phyloP scores from a whole-genome alignment of 2,113 vertebrate species.

The Peromyscus californicus region DNA sequence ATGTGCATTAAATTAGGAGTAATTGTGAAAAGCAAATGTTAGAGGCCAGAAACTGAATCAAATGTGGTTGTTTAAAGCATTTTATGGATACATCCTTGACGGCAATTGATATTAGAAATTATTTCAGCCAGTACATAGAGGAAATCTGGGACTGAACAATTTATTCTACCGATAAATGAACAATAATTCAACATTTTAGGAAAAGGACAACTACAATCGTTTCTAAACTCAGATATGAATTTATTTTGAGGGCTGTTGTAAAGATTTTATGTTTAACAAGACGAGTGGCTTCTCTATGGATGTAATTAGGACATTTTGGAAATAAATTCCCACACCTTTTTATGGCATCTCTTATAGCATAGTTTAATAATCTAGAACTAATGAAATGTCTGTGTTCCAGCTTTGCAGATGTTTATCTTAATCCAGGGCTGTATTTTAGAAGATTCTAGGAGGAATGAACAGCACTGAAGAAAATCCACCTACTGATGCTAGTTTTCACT shows the following conservation, averaged over 20 bases:
- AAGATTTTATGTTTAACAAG: background rate
- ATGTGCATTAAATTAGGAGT: background rate
- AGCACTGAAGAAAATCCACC: background rate
- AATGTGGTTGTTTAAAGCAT: background rate
- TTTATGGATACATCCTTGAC: background rate
- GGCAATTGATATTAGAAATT: background rate
- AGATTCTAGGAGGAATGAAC: background rate
- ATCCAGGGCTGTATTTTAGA: background rate
- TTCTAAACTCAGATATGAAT: background rate
- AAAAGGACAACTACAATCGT: background rate
- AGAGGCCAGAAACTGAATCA: background rate
- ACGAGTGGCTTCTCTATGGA: background rate
- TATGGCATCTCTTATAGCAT: background rate
- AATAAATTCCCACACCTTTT: background rate
- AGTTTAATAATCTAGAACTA: conserved; percentile 17
- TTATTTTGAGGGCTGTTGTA: background rate
- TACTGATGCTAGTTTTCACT: background rate
- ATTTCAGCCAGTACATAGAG: background rate
- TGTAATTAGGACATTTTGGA: background rate
- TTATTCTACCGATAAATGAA: background rate
- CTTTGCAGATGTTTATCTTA: background rate
- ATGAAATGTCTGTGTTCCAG: background rate
- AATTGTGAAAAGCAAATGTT: conserved; percentile 4
- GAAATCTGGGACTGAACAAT: background rate
- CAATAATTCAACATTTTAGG: conserved; percentile 15